phyloP scores from a whole-genome alignment of 2,797 vertebrate species.

The Neomorphus geoffroyi region DNA sequence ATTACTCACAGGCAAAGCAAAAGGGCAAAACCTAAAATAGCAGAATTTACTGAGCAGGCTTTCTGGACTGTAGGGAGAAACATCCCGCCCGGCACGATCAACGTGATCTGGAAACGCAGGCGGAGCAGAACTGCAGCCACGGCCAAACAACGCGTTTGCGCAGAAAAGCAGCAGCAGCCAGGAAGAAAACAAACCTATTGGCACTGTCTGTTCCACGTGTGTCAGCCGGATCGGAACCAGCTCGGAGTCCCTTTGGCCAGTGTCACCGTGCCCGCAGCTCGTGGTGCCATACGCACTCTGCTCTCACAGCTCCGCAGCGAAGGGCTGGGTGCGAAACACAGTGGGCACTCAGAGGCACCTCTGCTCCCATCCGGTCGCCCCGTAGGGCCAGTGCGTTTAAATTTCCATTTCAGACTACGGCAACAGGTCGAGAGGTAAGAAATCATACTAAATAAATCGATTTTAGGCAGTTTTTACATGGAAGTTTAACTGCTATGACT shows the following conservation, averaged over 20 bases:
- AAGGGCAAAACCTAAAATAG: neutral
- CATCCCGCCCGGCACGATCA: neutral
- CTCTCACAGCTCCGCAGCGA: neutral
- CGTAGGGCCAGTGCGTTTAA: neutral
- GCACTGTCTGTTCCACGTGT: accelerated
- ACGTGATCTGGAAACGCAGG: neutral
- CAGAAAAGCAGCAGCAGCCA: neutral
- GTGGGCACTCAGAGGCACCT: neutral
- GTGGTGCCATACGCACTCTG: accelerated
- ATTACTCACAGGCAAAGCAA: neutral
- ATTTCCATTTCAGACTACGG: neutral
- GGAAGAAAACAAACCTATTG: accelerated
- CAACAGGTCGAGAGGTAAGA: neutral
- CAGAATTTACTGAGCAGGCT: neutral
- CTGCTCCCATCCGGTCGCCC: neutral
- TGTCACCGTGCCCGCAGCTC: neutral
- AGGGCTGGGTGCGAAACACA: too few relatives aligned
- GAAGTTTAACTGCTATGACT: neutral
- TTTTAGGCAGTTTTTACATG: neutral
- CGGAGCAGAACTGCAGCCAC: neutral
- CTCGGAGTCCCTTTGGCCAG: accelerated
- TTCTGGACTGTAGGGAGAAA: neutral
- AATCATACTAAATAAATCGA: neutral
- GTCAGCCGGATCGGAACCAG: neutral
- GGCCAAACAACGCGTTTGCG: neutral